A percentile compares a stretch with the other conserved stretches of the same genome.
Evolutionary conservation across 2,888 invertebrate genomes (phyloP).

Genomic region (Hanleya hanleyi): DNA sequence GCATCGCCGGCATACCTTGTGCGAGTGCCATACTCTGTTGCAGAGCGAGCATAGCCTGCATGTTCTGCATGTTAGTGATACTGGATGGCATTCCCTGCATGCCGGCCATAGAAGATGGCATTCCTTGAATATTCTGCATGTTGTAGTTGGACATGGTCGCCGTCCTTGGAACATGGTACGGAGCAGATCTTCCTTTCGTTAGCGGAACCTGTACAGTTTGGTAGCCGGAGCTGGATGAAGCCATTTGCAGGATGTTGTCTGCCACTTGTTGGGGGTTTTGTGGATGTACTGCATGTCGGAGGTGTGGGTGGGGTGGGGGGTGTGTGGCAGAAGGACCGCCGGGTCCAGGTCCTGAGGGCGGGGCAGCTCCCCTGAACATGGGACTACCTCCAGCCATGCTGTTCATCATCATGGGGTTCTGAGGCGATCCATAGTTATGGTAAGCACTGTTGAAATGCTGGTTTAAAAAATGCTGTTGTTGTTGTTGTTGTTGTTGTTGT

Average conservation of each 20-base stretch:
- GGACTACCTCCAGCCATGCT: not conserved
- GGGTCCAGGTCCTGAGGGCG: not conserved
- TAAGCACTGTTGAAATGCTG: not conserved
- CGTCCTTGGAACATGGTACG: slow-evolving; percentile 57
- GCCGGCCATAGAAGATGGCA: not conserved
- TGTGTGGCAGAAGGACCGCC: not conserved
- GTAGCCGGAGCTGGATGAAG: slow-evolving; percentile 53
- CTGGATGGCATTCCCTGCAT: not conserved
- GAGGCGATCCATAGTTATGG: not conserved
- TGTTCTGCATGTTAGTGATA: not conserved
- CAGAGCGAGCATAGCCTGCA: not conserved
- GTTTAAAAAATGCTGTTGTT: not conserved
- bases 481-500: not conserved
- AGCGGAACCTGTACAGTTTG: slow-evolving; percentile 65
- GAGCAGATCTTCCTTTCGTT: slow-evolving; percentile 54
- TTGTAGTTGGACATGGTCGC: slow-evolving; percentile 33
- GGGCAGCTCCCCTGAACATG: not conserved
- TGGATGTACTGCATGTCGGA: not conserved
- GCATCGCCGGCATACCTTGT: slow-evolving; percentile 5
- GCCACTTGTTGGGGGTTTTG: slow-evolving; percentile 70
- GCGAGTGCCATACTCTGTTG: not conserved
- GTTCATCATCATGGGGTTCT: slow-evolving; percentile 4
- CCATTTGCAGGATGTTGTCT: slow-evolving; percentile 70
- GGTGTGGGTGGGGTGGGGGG: slow-evolving; percentile 4
- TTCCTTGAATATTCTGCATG: slow-evolving; percentile 7